Evolutionary conservation across 2,113 vertebrate genomes (phyloP), one percentile per base, ranked within the genome.

Genomic region (Lophochroa leadbeateri): DNA sequence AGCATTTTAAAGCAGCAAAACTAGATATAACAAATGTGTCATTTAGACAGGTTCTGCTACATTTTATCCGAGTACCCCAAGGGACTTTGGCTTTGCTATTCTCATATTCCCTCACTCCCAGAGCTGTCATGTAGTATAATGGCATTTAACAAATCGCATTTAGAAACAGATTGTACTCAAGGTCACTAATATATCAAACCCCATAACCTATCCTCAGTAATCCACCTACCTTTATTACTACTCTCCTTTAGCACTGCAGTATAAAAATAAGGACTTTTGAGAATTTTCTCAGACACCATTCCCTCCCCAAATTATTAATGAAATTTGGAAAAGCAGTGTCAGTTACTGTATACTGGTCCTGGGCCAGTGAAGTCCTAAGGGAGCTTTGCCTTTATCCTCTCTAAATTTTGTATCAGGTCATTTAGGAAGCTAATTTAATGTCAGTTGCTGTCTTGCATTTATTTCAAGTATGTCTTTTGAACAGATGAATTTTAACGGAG

Each of bases 101-200:
- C 79, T 96, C 61, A 50, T 64, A 75, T 90, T 95, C 86, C 80
- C 90, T 91, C 23, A 25, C 49, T 91, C 82, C 64, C 94, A 91
- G 85, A 79, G 67, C 92, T 90, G 84, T 96, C 91, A 87, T 80
- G 35, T 88, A 84, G 77, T 60, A 90, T 85, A 96, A 95, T 64
- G 33, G 64, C 89, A 58, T 96, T 96, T 97, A 96, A 96, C 29
- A 6, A 96, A 96, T 94, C 96, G 69, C 49, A 69, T 88, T 97
- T 96, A 52, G 83, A 94, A 96, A 75, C 44, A 18, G 75, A 89
- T 93, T 95, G 86, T 92, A 57, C 44, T 88, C 94, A 96, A 97
- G 96, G 95, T 97, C 89, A 33, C 79, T 83, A 71, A 84, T 61
- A 60, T 83, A 96, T 95, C 53, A 77, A 86, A 84, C 63, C 37